A percentile compares a stretch with the other conserved stretches of the same genome.
Conservation (phyloP, 1,140 invertebrate species). For the Drosophila azteca region DNA sequence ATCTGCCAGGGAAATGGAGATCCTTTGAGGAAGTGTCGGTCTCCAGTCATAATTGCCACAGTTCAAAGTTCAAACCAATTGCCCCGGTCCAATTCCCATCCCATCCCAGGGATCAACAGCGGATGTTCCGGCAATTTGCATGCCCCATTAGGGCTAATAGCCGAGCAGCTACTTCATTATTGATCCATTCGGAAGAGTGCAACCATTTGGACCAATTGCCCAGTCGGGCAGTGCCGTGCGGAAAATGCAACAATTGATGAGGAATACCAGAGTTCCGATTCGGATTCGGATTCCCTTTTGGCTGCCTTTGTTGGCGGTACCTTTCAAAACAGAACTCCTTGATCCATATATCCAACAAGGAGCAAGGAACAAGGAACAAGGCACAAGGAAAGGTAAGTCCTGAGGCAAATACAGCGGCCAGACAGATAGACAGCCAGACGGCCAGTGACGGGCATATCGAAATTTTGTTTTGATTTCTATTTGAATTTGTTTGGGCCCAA, state of each 20-base stretch:
- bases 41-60: too few relatives aligned
- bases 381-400: too few relatives aligned
- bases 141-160: slow-evolving; percentile 8
- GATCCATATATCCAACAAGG: slow-evolving; percentile 30
- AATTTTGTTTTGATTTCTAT: slow-evolving; percentile 76
- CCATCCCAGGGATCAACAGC: neutral
- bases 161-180: slow-evolving; percentile 45
- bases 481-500: slow-evolving; percentile 61
- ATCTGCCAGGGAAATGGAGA: too few relatives aligned
- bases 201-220: slow-evolving; percentile 5
- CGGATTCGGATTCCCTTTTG: neutral
- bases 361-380: slow-evolving; percentile 15
- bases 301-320: slow-evolving; percentile 38
- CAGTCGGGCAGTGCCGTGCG: slow-evolving; percentile 9
- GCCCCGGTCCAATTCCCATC: too few relatives aligned
- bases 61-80: neutral
- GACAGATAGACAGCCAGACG: too few relatives aligned
- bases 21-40: too few relatives aligned
- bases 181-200: slow-evolving; percentile 3
- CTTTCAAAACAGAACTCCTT: slow-evolving; percentile 47
- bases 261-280: slow-evolving; percentile 18
- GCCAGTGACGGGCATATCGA: slow-evolving; percentile 56
- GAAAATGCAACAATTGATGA: slow-evolving; percentile 5
- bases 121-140: slow-evolving; percentile 15
- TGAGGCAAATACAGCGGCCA: neutral